Conservation (phyloP, 2,797 vertebrate genomes). For the Parauchenoglanis ngamensis region DNA sequence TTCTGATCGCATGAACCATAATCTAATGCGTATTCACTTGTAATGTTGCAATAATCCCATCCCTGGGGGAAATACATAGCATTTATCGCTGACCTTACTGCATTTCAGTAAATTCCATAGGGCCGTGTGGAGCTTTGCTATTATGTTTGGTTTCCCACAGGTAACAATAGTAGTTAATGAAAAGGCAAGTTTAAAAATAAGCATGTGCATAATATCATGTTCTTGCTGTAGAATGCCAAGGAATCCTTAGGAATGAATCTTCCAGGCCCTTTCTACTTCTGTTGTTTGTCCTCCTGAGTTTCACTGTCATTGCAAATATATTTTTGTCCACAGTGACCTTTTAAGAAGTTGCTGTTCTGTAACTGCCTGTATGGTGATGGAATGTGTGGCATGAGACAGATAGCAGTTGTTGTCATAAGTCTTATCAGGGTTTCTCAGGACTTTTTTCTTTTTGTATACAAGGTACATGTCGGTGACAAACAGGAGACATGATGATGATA, state of each 20-base stretch:
- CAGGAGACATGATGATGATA: neutral
- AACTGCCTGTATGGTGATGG: neutral
- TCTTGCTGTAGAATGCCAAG: neutral
- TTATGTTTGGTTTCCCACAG: neutral
- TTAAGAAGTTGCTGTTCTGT: constrained; percentile 20
- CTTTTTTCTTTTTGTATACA: constrained; percentile 20
- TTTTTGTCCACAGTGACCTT: constrained; percentile 37
- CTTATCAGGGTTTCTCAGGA: constrained; percentile 27
- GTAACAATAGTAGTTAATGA: neutral
- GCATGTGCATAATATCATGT: neutral
- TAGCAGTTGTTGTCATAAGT: constrained; percentile 30
- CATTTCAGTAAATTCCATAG: neutral
- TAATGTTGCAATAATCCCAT: neutral
- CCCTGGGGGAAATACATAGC: neutral
- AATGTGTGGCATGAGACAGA: constrained; percentile 23
- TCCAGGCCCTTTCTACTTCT: neutral
- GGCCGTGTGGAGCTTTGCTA: neutral
- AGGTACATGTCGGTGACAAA: neutral
- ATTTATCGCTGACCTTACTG: neutral
- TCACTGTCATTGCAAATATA: constrained; percentile 25
- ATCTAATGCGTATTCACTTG: neutral
- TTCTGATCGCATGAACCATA: neutral
- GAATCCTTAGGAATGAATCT: neutral
- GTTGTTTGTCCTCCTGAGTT: constrained; percentile 18
- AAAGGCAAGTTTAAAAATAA: neutral